Evolutionary conservation across 2,888 invertebrate genomes (phyloP).

Genomic region (Lochmaea capreae): DNA sequence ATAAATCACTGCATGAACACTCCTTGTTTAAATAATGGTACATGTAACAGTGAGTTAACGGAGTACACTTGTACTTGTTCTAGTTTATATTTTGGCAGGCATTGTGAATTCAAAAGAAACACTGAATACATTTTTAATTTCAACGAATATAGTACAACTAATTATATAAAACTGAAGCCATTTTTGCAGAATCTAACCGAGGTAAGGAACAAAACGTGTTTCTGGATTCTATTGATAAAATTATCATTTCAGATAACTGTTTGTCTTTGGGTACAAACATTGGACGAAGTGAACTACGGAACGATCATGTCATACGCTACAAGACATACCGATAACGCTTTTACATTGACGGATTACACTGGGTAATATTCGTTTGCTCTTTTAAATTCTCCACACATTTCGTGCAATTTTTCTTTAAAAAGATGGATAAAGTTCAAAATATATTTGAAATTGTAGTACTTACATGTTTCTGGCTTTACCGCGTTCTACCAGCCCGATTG

Average conservation of each 20-base stretch:
- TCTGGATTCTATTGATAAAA: not conserved
- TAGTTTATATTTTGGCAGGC: constrained; percentile 65
- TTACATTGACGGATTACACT: constrained; percentile 77
- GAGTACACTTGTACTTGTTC: constrained; percentile 67
- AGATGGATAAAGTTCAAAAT: too few species aligned
- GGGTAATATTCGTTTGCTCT: constrained; percentile 65
- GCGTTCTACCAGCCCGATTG: too few species aligned
- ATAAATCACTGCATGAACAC: constrained; percentile 66
- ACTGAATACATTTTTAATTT: constrained; percentile 71
- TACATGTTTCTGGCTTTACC: too few species aligned
- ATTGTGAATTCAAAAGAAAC: constrained; percentile 66
- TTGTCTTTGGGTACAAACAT: constrained; percentile 75
- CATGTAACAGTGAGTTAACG: constrained; percentile 59
- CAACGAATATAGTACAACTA: constrained; percentile 69
- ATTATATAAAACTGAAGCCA: constrained; percentile 69
- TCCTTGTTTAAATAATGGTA: constrained; percentile 63
- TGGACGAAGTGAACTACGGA: constrained; percentile 74
- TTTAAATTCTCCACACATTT: too few species aligned
- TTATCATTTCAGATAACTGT: constrained; percentile 66
- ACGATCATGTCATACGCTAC: constrained; percentile 78
- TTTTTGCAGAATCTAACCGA: constrained; percentile 65
- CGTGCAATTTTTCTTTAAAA: too few species aligned
- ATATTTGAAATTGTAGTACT: too few species aligned
- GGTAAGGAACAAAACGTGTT: constrained; percentile 56
- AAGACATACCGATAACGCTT: constrained; percentile 69